Percentiles rank a stretch among this genome's conserved stretches.
Evolutionary conservation across 2,888 invertebrate genomes (phyloP).

Genomic region (Plusia festucae): DNA sequence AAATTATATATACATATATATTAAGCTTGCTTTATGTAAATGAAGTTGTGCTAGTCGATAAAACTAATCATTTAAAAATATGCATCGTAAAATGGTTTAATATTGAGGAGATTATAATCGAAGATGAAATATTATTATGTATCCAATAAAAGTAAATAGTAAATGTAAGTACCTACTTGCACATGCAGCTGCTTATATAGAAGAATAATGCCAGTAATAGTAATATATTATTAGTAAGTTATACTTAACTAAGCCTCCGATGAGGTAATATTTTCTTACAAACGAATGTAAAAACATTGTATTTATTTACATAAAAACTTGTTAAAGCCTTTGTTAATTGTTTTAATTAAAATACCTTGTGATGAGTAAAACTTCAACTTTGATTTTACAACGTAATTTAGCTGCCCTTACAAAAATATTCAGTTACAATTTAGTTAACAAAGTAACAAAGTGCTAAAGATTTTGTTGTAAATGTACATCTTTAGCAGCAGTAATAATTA

Average conservation of each 20-base stretch:
- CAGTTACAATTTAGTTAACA: constrained; percentile 17
- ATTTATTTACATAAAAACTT: constrained; percentile 14
- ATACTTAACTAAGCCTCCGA: constrained; percentile 23
- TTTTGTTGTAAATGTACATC: constrained; percentile 47
- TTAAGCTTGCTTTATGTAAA: not conserved
- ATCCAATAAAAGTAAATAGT: constrained; percentile 34
- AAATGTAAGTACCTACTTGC: constrained; percentile 12
- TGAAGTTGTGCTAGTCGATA: not conserved
- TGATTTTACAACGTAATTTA: not conserved
- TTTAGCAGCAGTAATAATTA: constrained; percentile 57
- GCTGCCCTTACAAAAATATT: constrained; percentile 19
- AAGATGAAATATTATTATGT: constrained; percentile 35
- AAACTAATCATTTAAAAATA: constrained; percentile 4
- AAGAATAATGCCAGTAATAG: constrained; percentile 38
- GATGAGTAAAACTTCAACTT: not conserved
- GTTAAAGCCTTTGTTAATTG: not conserved
- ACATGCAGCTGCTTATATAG: constrained; percentile 35
- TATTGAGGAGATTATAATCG: constrained; percentile 18
- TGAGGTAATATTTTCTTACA: constrained; percentile 35
- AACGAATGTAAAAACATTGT: constrained; percentile 24
- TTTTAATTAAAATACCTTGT: not conserved
- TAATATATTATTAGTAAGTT: constrained; percentile 45
- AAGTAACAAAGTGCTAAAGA: constrained; percentile 33
- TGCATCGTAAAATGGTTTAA: constrained; percentile 7
- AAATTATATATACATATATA: not conserved